A percentile compares a stretch with the other conserved stretches of the same genome.
These are phyloP conservation scores for Sinocyclocheilus rhinocerous DNA, from an alignment of 2,113 vertebrate species.

Conservation along the genomic window DNA sequence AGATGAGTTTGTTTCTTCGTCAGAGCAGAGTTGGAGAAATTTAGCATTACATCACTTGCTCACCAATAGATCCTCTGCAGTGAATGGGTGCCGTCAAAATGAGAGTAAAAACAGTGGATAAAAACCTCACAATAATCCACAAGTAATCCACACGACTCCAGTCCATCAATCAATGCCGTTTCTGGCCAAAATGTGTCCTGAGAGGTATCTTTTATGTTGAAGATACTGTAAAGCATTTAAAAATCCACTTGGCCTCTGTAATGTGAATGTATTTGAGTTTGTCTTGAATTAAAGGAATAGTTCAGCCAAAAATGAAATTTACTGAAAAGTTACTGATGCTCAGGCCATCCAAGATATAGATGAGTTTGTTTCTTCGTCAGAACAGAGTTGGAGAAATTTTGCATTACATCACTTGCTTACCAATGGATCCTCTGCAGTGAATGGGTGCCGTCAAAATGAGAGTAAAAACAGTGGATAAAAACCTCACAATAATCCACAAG, in stretches of 20 bases:
- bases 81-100: not conserved
- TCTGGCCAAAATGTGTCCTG: too few species aligned
- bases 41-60: not conserved
- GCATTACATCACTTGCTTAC: not conserved
- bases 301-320: not conserved
- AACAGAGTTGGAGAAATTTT: not conserved
- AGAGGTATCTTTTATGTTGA: not conserved
- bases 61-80: not conserved
- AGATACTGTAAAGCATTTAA: not conserved
- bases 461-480: not conserved
- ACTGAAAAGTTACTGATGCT: not conserved
- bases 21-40: not conserved
- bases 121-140: not conserved
- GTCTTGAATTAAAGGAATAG: not conserved
- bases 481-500: too few species aligned
- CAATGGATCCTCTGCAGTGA: not conserved
- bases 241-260: not conserved
- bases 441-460: not conserved
- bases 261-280: not conserved
- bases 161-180: too few species aligned
- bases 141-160: too few species aligned
- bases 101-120: not conserved
- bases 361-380: not conserved
- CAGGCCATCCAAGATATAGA: not conserved
- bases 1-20: not conserved